Conservation (phyloP, 1,140 invertebrate genomes). For the Aplysia californica region DNA sequence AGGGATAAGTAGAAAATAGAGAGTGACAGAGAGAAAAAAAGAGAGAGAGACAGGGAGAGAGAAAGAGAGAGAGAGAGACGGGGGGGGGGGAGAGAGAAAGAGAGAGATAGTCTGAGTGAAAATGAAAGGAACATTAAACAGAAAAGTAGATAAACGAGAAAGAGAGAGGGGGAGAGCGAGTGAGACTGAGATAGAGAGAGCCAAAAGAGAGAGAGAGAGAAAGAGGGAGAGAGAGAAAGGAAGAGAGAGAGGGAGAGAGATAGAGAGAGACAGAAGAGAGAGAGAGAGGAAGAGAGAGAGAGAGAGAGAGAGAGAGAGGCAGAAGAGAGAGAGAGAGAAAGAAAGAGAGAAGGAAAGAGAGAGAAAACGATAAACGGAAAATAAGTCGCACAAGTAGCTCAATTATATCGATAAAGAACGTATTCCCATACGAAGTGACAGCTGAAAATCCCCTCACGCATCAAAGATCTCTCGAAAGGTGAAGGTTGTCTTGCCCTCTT, state of each 20-base stretch:
- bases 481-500: neutral
- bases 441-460: neutral
- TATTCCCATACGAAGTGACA: neutral
- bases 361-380: neutral
- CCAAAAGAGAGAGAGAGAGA: neutral
- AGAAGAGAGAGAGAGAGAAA: neutral
- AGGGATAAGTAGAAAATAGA: too few species aligned
- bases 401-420: neutral
- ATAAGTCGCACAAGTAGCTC: neutral
- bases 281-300: too few species aligned
- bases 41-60: neutral
- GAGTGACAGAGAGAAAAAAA: neutral
- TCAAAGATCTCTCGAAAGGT: neutral
- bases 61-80: neutral
- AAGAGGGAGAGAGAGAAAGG: neutral
- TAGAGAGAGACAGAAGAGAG: neutral
- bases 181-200: neutral
- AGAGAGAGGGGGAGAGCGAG: too few species aligned
- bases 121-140: slow-evolving; percentile 1
- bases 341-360: neutral
- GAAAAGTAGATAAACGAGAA: slow-evolving; percentile 14
- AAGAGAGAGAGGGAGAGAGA: neutral
- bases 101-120: too few species aligned
- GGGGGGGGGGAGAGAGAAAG: neutral
- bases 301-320: neutral